Conservation (phyloP, 2,888 invertebrate genomes). For the Epistrophe grossulariae region DNA sequence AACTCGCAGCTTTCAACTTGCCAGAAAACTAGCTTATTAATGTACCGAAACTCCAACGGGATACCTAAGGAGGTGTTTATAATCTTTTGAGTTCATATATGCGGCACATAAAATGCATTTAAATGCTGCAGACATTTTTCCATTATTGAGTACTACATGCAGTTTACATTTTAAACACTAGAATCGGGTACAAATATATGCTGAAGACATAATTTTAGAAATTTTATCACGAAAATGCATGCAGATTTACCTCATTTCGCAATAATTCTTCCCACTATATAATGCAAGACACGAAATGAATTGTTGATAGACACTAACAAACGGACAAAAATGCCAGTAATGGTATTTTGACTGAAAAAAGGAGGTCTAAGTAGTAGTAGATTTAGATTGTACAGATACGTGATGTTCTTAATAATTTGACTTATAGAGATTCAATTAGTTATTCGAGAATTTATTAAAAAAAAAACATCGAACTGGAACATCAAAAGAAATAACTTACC, state of each 20-base stretch:
- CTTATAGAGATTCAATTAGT: neutral
- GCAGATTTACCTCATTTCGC: constrained; percentile 30
- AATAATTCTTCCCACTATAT: constrained; percentile 26
- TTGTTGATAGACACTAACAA: constrained; percentile 12
- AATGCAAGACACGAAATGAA: constrained; percentile 18
- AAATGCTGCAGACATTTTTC: neutral
- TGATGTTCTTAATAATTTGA: neutral
- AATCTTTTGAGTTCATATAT: neutral
- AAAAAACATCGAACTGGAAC: neutral
- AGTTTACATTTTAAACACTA: constrained; percentile 27
- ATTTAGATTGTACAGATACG: neutral
- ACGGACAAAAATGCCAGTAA: neutral
- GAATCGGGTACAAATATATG: constrained; percentile 39
- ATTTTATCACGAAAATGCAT: constrained; percentile 39
- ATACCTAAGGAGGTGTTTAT: neutral
- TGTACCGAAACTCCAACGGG: neutral
- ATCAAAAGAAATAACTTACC: neutral
- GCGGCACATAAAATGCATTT: neutral
- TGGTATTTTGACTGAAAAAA: neutral
- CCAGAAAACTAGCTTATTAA: neutral
- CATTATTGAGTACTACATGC: neutral
- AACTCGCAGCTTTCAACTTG: too few relatives aligned
- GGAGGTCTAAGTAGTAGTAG: neutral
- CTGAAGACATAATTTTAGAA: constrained; percentile 43
- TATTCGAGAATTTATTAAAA: neutral